Evolutionary conservation across 2,888 invertebrate species (phyloP).

Genomic region (Leptinotarsa peninsularis): DNA sequence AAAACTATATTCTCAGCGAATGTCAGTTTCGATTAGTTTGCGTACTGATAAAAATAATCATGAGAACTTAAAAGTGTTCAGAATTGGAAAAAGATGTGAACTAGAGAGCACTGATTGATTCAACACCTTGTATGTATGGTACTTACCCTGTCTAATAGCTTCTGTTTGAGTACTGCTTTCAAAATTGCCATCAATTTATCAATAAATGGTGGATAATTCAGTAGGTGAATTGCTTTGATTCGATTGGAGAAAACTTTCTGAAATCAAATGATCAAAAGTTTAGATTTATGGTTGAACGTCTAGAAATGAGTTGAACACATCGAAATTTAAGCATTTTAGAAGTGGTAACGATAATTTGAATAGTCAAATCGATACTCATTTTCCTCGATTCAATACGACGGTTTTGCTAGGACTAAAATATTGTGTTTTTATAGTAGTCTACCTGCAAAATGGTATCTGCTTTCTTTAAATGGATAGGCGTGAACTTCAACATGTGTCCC

Average conservation of each 20-base stretch:
- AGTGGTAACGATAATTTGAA: no score
- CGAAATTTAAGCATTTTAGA: no score
- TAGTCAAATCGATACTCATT: no score
- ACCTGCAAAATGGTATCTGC: slow-evolving; percentile 65
- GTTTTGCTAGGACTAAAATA: no score
- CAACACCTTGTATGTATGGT: neutral
- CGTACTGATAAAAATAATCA: no score
- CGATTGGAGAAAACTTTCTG: slow-evolving; percentile 68
- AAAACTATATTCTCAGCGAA: no score
- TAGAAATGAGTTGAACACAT: neutral
- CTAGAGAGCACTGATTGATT: no score
- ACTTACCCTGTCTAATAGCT: slow-evolving; percentile 63
- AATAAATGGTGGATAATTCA: slow-evolving; percentile 63
- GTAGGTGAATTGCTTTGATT: slow-evolving; percentile 65
- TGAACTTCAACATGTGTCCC: slow-evolving; percentile 64
- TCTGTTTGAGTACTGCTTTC: slow-evolving; percentile 65
- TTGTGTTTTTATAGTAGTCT: slow-evolving; percentile 22
- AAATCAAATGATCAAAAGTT: slow-evolving; percentile 47
- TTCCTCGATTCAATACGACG: no score
- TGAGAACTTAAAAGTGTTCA: no score
- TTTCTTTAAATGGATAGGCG: slow-evolving; percentile 65
- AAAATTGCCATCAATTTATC: slow-evolving; percentile 61
- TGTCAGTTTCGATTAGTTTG: no score
- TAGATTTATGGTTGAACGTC: neutral
- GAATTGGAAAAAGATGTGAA: no score